Conservation (phyloP, 64 coral and sea anemone species). For the Stichodactyla mertensii region DNA sequence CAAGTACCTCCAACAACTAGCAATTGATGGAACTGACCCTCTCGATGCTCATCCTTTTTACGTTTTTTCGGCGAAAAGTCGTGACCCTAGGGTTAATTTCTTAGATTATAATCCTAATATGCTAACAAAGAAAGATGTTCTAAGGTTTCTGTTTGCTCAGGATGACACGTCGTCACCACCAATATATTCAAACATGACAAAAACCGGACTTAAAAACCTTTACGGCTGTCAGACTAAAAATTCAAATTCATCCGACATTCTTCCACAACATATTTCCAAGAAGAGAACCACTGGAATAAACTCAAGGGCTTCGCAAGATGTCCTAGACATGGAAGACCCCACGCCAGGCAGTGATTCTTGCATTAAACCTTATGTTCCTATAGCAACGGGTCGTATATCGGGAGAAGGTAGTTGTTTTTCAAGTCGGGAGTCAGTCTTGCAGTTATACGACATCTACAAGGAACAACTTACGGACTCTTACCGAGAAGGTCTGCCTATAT, state of each 20-base stretch:
- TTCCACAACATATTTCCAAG: background rate
- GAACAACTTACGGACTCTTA: conserved; percentile 61
- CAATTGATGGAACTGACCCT: background rate
- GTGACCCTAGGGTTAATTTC: conserved; percentile 1
- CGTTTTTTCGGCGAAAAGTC: conserved; percentile 7
- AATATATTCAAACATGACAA: background rate
- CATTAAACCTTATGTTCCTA: background rate
- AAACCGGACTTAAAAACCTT: background rate
- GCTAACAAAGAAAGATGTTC: conserved; percentile 31
- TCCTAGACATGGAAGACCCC: background rate
- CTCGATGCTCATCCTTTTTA: conserved; percentile 5
- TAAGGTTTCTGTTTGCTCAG: conserved; percentile 76
- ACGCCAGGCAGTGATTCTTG: background rate
- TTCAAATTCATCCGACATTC: background rate
- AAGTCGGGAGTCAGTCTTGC: conserved; percentile 30
- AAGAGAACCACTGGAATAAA: background rate
- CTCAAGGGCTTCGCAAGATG: background rate
- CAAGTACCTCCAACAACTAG: conserved; percentile 42
- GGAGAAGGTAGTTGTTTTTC: background rate
- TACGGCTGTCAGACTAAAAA: background rate
- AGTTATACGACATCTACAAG: conserved; percentile 49
- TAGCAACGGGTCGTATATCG: background rate
- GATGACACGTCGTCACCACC: background rate
- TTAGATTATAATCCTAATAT: conserved; percentile 9
- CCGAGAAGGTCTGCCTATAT: conserved; percentile 41